Base-by-base conservation (phyloP, 2,797 vertebrate species). In the Clarias laeviceps region DNA sequence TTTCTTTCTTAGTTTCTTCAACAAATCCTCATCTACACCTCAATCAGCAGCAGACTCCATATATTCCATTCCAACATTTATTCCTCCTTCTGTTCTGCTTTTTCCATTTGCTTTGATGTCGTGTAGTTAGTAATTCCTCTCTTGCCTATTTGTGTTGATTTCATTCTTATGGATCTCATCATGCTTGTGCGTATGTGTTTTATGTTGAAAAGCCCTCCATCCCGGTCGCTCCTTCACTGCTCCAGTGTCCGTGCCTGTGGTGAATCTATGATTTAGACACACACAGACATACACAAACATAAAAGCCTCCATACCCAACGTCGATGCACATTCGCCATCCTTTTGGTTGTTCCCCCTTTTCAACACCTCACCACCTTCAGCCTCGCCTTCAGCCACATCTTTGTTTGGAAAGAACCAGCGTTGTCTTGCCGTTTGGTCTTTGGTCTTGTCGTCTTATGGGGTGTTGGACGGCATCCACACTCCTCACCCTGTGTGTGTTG, bases 401-500 rank as follows among this genome's bases (percentile, higher is more conserved):
- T 62, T 88, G 85, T 85, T 85, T 69, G 80, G 86, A 82, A 70
- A 66, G 62, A 88, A 72, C 61, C 86, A 82, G 74, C 79, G 66
- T 86, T 66, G 82, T 83, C 72, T 88, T 84, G 82, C 82, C 80
- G 62, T 82, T 89, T 80, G 87, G 85, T 56, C 61, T 80, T 50
- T 84, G 82, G 84, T 86, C 72, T 88, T 86, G 70, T 81, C 69
- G 80, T 80, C 88, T 82, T 87, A 82, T 54, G 84, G 86, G 87
- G 89, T 89, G 90, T 91, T 83, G 65, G 89, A 77, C 64, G 90
- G 83, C 89, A 82, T 86, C 86, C 84, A 84, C 88, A 80, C 84
- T 90, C 93, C 92, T 94, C 93, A 94, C 94, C 95, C 93, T 96
- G 95, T 96, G 94, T 96, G 94, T 96, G 95, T 96, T 94, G 94